Evolutionary conservation across 2,888 invertebrate species (phyloP), one percentile per base, ranked within the genome.

Genomic region (Xestia rhomboidea): DNA sequence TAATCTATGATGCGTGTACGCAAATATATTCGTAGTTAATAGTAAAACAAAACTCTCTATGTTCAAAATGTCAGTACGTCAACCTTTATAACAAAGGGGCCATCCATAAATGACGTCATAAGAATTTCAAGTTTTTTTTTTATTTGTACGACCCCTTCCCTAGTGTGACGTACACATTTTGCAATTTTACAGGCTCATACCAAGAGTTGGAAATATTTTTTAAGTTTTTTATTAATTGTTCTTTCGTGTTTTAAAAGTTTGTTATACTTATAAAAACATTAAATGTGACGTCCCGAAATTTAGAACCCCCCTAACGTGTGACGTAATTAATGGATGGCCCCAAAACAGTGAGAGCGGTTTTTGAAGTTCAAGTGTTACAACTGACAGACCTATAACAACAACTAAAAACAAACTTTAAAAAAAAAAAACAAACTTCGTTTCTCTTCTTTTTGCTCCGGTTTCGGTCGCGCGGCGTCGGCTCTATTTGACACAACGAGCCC

Each of bases 361-460:
- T 41, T n/a, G 3, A 4, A n/a, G 18, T 64, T 34, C 24, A n/a
- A 44, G 13, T 11, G 21, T 27, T 13, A 41, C 11, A 44, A 34
- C n/a, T 27, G 18, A 76, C 51, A 46, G 27, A 44, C 24, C 21
- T 38, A 34, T 34, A 38, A 73, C n/a, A 67, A 44, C 15, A 18
- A n/a, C 34, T 41, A 66, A 57, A 73, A 34, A 77, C 54, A 73
- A 75, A 69, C 70, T 73, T 83, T 49, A 49, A 54, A 73, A 72
- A 73, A 72, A 7, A 15, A 46, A 27, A 68, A 83, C 85, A 68
- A 68, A 80, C 82, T 97, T 97, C 94, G 98, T 99, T 96, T 83
- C 90, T 92, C 89, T 95, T 95, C 93, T 93, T 95, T 89, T 94
- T 96, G 77, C 82, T 90, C 87, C 93, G 95, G 78, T 86, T 76